Evolutionary conservation across 2,113 vertebrate species (phyloP), one percentile per base, ranked within the genome.

Genomic region (Stomatorhinus ivindoensis): DNA sequence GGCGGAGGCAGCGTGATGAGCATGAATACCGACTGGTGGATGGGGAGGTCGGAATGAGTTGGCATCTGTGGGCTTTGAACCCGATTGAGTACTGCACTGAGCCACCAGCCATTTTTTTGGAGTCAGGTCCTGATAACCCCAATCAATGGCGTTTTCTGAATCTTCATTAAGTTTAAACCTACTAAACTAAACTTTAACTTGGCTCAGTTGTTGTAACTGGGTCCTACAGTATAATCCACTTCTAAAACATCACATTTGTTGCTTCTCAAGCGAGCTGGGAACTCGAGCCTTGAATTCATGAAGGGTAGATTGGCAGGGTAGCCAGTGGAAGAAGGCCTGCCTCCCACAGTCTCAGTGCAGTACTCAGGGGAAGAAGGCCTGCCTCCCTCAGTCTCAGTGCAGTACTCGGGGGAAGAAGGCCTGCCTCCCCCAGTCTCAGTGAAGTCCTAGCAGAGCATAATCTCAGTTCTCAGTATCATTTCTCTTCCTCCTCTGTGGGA

Each of bases 381-480:
- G 42, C 86, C 65, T 50, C 27, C 24, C 84, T n/a, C 91, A 55
- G 61, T 86, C 90, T 87, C 55, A 47, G 90, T 27, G 58, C 73
- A n/a, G 84, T 53, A 27, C 24, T 85, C 85, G 69, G 27, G 55
- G 47, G 46, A 48, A 51, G 35, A 35, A 50, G 87, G 83, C 51
- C 44, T 39, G 46, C 86, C 69, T 53, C 31, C 31, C 87, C 42
- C 91, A 69, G 65, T 87, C 90, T 87, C 58, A 48, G 90, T 92
- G 92, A 91, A 91, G 85, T 92, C 90, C 91, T 91, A 87, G 89
- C 53, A 83, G 87, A 80, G 51, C 1, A 31, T 69, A 91, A 90
- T 82, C 55, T 88, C 35, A 44, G 48, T 48, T 47, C 73, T 69
- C 80, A 51, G 58, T 50, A 46, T 89, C 51, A 88, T 82, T 31